A percentile compares a stretch with the other conserved stretches of the same genome.
phyloP scores from a whole-genome alignment of 2,113 vertebrate species.

The Pachycephala philippinensis region DNA sequence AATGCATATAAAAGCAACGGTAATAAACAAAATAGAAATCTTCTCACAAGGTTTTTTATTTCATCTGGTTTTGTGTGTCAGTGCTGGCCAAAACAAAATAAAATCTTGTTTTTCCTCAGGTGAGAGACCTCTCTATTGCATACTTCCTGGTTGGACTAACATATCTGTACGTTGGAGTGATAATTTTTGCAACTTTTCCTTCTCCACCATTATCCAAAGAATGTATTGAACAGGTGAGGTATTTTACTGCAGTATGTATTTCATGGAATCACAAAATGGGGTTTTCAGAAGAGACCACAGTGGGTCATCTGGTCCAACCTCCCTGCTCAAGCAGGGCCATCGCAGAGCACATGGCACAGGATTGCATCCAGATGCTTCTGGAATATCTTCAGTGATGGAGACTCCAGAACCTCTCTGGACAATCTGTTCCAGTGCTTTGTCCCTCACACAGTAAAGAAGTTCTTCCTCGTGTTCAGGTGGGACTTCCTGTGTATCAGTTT shows the following conservation, averaged over 20 bases:
- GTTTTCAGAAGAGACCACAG: too few species aligned
- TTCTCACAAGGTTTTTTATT: not conserved
- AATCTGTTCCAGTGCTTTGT: not conserved
- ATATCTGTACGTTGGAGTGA: slow-evolving; percentile 89
- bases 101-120: slow-evolving; percentile 68
- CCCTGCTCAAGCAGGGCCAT: not conserved
- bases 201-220: slow-evolving; percentile 90
- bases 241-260: not conserved
- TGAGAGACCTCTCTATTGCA: slow-evolving; percentile 93
- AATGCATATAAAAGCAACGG: not conserved
- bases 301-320: not conserved
- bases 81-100: not conserved
- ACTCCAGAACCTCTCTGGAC: not conserved
- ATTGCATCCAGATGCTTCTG: not conserved
- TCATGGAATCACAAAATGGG: not conserved
- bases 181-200: slow-evolving; percentile 92
- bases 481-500: not conserved
- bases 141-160: slow-evolving; percentile 92
- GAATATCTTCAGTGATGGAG: not conserved
- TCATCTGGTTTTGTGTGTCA: not conserved
- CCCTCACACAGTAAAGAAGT: not conserved
- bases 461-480: not conserved
- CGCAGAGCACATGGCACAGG: not conserved
- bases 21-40: not conserved
- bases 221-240: slow-evolving; percentile 90